phyloP scores from a whole-genome alignment of 2,113 vertebrate species.

The Saguinus imperator region DNA sequence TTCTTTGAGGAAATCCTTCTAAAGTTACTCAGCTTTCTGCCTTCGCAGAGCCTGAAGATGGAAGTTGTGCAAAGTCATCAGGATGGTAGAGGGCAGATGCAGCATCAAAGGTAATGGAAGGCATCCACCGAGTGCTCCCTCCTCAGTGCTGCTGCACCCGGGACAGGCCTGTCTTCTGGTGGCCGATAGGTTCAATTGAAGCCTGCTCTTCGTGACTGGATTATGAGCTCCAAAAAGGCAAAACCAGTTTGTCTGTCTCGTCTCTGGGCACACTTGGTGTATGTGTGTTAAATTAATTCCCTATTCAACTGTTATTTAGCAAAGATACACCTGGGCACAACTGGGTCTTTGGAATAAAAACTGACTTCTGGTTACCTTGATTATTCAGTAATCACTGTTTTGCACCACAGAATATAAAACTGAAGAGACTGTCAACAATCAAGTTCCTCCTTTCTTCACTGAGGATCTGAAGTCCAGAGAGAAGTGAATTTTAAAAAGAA shows the following conservation, averaged over 20 bases:
- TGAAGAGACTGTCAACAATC: background rate
- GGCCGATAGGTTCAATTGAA: background rate
- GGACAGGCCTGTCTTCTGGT: background rate
- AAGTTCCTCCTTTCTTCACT: background rate
- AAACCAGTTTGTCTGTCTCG: background rate
- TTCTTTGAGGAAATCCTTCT: background rate
- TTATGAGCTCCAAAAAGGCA: background rate
- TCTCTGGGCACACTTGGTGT: background rate
- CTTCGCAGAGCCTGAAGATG: background rate
- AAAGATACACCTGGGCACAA: background rate
- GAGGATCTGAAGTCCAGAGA: background rate
- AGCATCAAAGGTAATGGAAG: accelerated
- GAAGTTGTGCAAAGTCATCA: background rate
- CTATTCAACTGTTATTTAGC: background rate
- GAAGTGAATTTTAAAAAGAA: background rate
- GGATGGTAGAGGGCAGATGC: too few relatives aligned
- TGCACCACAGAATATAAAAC: background rate
- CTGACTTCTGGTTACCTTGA: background rate
- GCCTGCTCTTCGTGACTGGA: background rate
- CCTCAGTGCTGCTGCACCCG: accelerated
- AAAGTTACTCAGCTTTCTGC: background rate
- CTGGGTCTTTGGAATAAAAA: background rate
- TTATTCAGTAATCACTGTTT: background rate
- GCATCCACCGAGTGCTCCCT: accelerated
- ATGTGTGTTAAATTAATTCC: background rate